A percentile compares a stretch with the other conserved stretches of the same genome.
These are phyloP conservation scores for Drosophila gaucha DNA, from an alignment of 2,888 invertebrate genomes.

Conservation along the genomic window DNA sequence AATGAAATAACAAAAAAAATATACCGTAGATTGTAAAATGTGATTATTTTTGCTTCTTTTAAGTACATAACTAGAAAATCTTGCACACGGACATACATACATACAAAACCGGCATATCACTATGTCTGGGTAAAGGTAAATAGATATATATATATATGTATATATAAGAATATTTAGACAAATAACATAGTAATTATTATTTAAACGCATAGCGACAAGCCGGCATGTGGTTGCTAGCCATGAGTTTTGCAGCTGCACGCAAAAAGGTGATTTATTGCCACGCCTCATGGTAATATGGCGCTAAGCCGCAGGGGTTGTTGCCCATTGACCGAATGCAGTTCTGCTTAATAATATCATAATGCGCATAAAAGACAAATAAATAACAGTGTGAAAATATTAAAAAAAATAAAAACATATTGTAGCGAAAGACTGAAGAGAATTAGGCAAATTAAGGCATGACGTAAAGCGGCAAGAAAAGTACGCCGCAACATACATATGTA, in stretches of 20 bases:
- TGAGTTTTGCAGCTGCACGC: not conserved
- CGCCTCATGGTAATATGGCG: too few species aligned
- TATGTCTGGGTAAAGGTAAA: not conserved
- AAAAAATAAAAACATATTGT: not conserved
- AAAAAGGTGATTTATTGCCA: conserved; percentile 1
- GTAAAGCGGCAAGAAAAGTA: conserved; percentile 12
- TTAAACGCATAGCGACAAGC: conserved; percentile 15
- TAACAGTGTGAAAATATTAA: conserved; percentile 6
- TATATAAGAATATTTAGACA: not conserved
- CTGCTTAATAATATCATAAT: conserved; percentile 30
- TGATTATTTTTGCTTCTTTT: conserved; percentile 8
- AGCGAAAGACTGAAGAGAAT: not conserved
- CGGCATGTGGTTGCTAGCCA: conserved; percentile 18
- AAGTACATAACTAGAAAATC: not conserved
- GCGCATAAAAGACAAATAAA: conserved; percentile 10
- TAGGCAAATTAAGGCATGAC: conserved; percentile 28
- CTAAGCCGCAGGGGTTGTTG: conserved; percentile 18
- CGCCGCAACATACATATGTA: not conserved
- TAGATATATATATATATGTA: not conserved
- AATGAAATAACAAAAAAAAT: conserved; percentile 1
- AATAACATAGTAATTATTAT: conserved; percentile 22
- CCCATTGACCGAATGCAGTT: conserved; percentile 10
- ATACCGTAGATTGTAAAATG: conserved; percentile 1
- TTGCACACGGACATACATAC: not conserved
- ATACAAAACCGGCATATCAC: conserved; percentile 8